Evolutionary conservation across 2,113 vertebrate genomes (phyloP).

Genomic region (Abramis brama): DNA sequence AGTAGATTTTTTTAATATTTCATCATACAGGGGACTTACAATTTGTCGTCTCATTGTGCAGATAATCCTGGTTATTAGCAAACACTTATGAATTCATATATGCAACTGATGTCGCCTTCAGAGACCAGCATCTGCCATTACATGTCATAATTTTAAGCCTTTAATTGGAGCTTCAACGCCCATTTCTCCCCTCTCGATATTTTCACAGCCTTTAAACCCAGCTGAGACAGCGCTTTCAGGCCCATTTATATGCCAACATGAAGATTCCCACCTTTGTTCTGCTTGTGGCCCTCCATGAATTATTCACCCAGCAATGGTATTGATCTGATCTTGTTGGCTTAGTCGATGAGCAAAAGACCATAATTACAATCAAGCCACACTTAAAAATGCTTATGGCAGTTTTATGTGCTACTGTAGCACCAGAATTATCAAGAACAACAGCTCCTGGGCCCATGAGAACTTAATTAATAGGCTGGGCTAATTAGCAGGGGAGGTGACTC

Average conservation of each 20-base stretch:
- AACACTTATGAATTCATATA: slow-evolving; percentile 28
- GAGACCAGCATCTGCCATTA: slow-evolving; percentile 19
- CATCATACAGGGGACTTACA: not conserved
- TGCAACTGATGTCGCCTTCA: slow-evolving; percentile 25
- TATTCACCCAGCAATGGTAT: slow-evolving; percentile 67
- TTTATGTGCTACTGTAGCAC: slow-evolving; percentile 35
- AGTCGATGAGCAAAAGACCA: slow-evolving; percentile 62
- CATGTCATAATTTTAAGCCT: slow-evolving; percentile 47
- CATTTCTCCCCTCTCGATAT: slow-evolving; percentile 40
- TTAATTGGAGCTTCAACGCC: slow-evolving; percentile 57
- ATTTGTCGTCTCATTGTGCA: slow-evolving; percentile 42
- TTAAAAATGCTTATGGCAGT: slow-evolving; percentile 59
- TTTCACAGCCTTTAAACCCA: slow-evolving; percentile 51
- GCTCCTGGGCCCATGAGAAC: slow-evolving; percentile 57
- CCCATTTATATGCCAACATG: slow-evolving; percentile 54
- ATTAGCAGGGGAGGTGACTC: slow-evolving; percentile 55
- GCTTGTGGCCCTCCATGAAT: slow-evolving; percentile 65
- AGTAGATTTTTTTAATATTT: not conserved
- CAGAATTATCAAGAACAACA: slow-evolving; percentile 37
- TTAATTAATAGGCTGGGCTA: slow-evolving; percentile 57
- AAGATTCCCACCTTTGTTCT: slow-evolving; percentile 62
- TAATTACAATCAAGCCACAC: slow-evolving; percentile 63
- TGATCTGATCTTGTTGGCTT: slow-evolving; percentile 58
- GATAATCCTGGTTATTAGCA: slow-evolving; percentile 42
- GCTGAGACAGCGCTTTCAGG: slow-evolving; percentile 61